phyloP scores from a whole-genome alignment of 2,113 vertebrate genomes.

The Tor tambroides region DNA sequence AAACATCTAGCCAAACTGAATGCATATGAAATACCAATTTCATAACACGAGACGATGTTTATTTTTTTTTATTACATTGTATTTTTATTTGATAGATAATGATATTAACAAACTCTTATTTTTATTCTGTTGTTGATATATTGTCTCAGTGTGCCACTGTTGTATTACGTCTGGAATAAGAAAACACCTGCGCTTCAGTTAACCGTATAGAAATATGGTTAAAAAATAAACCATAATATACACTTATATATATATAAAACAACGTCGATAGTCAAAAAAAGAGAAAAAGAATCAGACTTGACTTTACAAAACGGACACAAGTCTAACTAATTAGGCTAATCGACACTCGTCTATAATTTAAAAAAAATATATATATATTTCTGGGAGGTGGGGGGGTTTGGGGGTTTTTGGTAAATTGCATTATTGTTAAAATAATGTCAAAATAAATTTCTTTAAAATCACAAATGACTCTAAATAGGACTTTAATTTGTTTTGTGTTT shows the following conservation, averaged over 20 bases:
- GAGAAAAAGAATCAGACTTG: too few species aligned
- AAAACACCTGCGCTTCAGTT: not conserved
- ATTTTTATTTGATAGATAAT: not conserved
- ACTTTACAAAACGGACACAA: too few species aligned
- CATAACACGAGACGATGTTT: not conserved
- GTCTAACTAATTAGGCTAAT: too few species aligned
- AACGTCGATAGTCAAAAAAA: too few species aligned
- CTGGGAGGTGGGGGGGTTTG: too few species aligned
- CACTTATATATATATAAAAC: too few species aligned
- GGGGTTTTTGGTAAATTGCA: too few species aligned
- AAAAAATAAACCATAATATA: too few species aligned
- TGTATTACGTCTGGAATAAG: not conserved
- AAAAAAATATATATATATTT: too few species aligned
- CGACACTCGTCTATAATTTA: too few species aligned
- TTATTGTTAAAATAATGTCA: not conserved
- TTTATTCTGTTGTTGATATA: not conserved
- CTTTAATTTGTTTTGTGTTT: not conserved
- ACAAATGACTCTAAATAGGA: not conserved
- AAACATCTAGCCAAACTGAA: not conserved
- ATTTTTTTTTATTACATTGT: not conserved
- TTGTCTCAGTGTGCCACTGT: not conserved
- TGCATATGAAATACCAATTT: not conserved
- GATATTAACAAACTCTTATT: not conserved
- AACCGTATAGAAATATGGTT: too few species aligned
- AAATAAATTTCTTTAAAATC: not conserved